phyloP scores from a whole-genome alignment of 2,888 invertebrate genomes.

The Miltochrista miniata region DNA sequence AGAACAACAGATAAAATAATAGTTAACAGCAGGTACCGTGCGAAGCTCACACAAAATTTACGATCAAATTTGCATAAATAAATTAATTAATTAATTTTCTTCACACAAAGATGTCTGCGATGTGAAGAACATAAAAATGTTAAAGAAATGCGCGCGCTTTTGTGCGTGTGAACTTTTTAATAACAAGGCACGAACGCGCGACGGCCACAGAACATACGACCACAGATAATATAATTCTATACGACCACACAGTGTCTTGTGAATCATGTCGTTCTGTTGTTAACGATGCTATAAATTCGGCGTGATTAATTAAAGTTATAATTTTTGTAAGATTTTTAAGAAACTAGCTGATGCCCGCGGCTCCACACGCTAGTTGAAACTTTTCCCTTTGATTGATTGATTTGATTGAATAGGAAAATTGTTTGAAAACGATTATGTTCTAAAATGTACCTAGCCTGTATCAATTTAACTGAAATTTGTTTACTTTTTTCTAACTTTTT shows the following conservation, averaged over 20 bases:
- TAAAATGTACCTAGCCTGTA: no score
- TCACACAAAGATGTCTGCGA: conserved; percentile 41
- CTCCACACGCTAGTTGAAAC: no score
- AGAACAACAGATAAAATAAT: neutral
- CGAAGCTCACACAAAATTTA: conserved; percentile 26
- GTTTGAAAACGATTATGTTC: no score
- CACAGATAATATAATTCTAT: no score
- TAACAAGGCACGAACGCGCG: neutral
- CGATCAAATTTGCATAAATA: conserved; percentile 34
- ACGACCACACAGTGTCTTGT: conserved; percentile 3
- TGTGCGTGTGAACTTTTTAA: conserved; percentile 5
- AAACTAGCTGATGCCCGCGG: no score
- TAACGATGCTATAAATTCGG: conserved; percentile 2
- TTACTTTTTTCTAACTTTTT: no score
- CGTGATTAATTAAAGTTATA: conserved; percentile 1
- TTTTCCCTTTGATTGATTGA: no score
- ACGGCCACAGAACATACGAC: neutral
- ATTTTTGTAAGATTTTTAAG: neutral
- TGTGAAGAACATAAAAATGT: conserved; percentile 27
- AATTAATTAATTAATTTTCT: conserved; percentile 65
- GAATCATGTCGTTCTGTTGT: conserved; percentile 1
- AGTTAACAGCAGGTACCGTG: conserved; percentile 13
- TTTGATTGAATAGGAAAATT: no score
- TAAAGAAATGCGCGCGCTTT: conserved; percentile 15
- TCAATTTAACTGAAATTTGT: no score